Base-by-base conservation (phyloP, 2,797 vertebrate species). In the Rhynchotus rufescens region DNA sequence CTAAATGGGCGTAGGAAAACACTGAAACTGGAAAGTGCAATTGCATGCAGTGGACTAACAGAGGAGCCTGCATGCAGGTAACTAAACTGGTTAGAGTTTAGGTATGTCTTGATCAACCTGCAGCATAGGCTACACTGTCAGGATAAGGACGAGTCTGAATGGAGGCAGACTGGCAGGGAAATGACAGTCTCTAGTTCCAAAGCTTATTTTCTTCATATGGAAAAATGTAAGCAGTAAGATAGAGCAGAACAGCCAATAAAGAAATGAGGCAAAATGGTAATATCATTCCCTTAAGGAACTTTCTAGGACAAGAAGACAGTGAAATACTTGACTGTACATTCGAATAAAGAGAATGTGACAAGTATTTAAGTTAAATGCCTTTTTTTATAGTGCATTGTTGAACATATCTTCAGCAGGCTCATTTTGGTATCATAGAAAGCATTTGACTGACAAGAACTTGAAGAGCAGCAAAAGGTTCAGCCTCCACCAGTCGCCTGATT, bases 371-470 rank as follows among this genome's bases (percentile, higher is more conserved):
- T 17, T 44, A 75, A 91, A 44, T 80, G 49, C 2, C 8, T 81
- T 89, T 89, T 83, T 72, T 69, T 44, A 13, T 40, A 54, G 9
- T 2, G 26, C 54, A 23, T 67, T 86, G 11, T 79, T 65, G 30
- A 74, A 22, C 1, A 0, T 61, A 34, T 62, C 23, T 72, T 75
- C 66, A 78, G 36, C 56, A 38, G 28, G 67, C 30, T 71, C 30
- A 17, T 52, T 91, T 80, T 62, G 38, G 10, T 51, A 54, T 6
- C 20, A 21, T 32, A 19, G 19, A 92, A 82, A 67, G 3, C 17
- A 34, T 86, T 90, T 75, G 61, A 12, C 25, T 94, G 85, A 93
- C 74, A 92, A 86, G 79, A 92, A 94, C 61, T 80, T 93, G 79
- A 80, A 84, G 92, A 84, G 47, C 86, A 84, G 71, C 49, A 74